Percentiles rank a stretch among this genome's conserved stretches.
Evolutionary conservation across 2,888 invertebrate species (phyloP).

Genomic region (Ectemnius continuus): DNA sequence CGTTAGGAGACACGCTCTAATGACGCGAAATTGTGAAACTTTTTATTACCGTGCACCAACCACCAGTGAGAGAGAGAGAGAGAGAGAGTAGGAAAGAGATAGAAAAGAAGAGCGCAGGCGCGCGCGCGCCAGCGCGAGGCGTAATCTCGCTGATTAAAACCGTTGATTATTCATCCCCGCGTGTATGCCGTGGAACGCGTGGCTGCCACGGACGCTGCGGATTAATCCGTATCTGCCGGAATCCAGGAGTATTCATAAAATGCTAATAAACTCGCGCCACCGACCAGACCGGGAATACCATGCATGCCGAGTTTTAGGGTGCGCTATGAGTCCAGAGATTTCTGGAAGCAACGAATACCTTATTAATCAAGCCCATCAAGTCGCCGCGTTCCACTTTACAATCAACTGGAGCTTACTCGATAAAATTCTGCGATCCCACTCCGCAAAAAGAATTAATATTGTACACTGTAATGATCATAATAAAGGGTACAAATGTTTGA

Average conservation of each 20-base stretch:
- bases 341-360: slow-evolving; percentile 34
- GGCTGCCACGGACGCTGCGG: slow-evolving; percentile 10
- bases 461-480: no score
- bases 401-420: slow-evolving; percentile 32
- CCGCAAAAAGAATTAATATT: no score
- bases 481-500: no score
- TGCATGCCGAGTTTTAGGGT: no score
- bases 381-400: slow-evolving; percentile 27
- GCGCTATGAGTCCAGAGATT: no score
- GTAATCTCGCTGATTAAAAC: slow-evolving; percentile 58
- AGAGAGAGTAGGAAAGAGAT: no score
- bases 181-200: slow-evolving; percentile 5
- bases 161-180: slow-evolving; percentile 56
- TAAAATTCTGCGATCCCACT: not conserved
- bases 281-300: slow-evolving; percentile 43
- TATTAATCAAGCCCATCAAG: slow-evolving; percentile 46
- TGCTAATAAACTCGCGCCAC: slow-evolving; percentile 31
- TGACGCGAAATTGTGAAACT: slow-evolving; percentile 54
- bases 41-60: not conserved
- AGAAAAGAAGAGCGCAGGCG: no score
- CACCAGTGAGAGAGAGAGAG: no score
- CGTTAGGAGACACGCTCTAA: slow-evolving; percentile 46
- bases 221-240: slow-evolving; percentile 43
- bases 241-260: slow-evolving; percentile 52
- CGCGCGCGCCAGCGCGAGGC: not conserved